phyloP scores from a whole-genome alignment of 2,797 vertebrate genomes.

The Protosalanx chinensis region DNA sequence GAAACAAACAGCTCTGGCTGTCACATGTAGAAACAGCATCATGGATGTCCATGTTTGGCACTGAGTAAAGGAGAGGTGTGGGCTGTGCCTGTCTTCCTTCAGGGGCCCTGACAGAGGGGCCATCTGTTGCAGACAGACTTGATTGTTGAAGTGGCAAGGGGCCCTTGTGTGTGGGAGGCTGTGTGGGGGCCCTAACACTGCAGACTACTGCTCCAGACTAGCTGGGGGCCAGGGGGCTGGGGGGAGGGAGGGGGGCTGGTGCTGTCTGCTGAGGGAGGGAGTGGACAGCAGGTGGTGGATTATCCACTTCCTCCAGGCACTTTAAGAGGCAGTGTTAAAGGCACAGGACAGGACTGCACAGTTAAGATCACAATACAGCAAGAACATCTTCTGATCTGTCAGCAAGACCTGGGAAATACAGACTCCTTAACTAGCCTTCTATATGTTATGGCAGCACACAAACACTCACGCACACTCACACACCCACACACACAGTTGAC shows the following conservation, averaged over 20 bases:
- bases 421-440: not conserved
- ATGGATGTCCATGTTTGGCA: not conserved
- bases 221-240: conserved; percentile 2
- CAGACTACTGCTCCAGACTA: conserved; percentile 1
- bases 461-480: conserved; percentile 43
- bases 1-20: conserved; percentile 50
- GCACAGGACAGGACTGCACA: not conserved
- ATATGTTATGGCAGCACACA: not conserved
- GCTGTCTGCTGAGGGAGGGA: not conserved
- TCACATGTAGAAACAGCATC: conserved; percentile 28
- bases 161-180: conserved; percentile 13
- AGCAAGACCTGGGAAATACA: not conserved
- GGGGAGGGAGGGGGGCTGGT: not conserved
- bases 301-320: not conserved
- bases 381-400: not conserved
- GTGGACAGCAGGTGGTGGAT: not conserved
- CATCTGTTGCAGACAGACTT: conserved; percentile 56
- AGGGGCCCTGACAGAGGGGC: conserved; percentile 32
- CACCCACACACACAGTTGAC: conserved; percentile 28
- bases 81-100: conserved; percentile 20
- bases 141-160: conserved; percentile 30
- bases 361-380: conserved; percentile 39
- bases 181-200: conserved; percentile 13
- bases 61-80: conserved; percentile 22
- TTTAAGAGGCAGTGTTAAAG: conserved; percentile 1